Conservation (phyloP, 2,797 vertebrate species). For the Cygnus olor region DNA sequence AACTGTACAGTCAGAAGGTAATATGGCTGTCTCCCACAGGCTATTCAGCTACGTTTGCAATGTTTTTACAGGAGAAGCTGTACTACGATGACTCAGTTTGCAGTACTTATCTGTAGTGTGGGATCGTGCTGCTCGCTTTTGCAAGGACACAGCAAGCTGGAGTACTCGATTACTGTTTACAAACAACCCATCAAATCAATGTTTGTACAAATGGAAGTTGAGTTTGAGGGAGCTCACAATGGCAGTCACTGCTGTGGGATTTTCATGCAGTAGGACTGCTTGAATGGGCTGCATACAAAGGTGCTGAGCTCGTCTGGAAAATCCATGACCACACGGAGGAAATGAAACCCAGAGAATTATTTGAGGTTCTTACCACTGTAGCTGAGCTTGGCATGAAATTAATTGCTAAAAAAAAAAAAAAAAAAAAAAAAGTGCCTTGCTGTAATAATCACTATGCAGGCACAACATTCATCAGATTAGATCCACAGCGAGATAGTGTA, state of each 20-base stretch:
- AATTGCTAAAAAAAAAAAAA: background rate
- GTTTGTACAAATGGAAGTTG: background rate
- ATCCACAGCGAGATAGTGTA: background rate
- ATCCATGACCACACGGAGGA: slow-evolving; percentile 13
- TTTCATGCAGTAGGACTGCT: background rate
- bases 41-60: rapidly evolving
- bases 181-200: background rate
- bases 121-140: background rate
- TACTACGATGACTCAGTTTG: background rate
- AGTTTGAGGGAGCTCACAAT: background rate
- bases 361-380: background rate
- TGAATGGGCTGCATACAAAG: background rate
- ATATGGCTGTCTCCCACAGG: background rate
- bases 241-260: background rate
- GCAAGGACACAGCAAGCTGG: background rate
- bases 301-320: slow-evolving; percentile 35
- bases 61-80: background rate
- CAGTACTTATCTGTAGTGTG: background rate
- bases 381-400: background rate
- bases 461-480: background rate
- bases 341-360: slow-evolving; percentile 13
- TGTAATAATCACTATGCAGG: background rate
- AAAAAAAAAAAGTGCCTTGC: background rate
- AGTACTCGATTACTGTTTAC: background rate
- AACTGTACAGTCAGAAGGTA: background rate